These are phyloP conservation scores for Drosophila meridiana DNA, from an alignment of 2,888 invertebrate genomes.

Conservation along the genomic window DNA sequence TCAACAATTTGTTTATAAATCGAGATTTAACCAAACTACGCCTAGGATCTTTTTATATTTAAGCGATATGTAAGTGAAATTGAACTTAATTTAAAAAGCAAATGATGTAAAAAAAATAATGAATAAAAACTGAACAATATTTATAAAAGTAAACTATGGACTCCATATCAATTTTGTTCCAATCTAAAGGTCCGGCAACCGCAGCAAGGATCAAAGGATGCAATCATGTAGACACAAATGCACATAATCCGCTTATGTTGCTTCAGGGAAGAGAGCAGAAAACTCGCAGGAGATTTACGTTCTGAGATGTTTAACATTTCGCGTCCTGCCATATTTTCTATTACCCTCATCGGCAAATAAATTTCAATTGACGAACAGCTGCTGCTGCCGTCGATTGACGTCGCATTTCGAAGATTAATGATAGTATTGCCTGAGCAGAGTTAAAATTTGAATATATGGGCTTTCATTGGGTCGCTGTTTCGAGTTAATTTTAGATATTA, in stretches of 20 bases:
- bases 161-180: not conserved
- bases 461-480: not conserved
- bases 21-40: conserved; percentile 21
- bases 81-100: conserved; percentile 41
- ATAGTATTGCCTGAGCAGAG: conserved; percentile 29
- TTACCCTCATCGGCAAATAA: conserved; percentile 19
- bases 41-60: conserved; percentile 66
- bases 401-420: conserved; percentile 53
- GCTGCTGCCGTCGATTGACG: conserved; percentile 29
- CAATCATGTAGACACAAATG: conserved; percentile 64
- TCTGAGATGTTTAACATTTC: conserved; percentile 22
- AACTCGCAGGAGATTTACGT: conserved; percentile 59
- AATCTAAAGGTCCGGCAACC: conserved; percentile 27
- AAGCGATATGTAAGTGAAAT: conserved; percentile 35
- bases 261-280: conserved; percentile 10
- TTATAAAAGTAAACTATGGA: conserved; percentile 50
- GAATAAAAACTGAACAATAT: conserved; percentile 60
- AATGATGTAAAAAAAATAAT: conserved; percentile 40
- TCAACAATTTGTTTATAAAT: conserved; percentile 42
- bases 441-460: conserved; percentile 15
- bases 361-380: conserved; percentile 37
- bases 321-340: conserved; percentile 3
- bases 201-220: conserved; percentile 52
- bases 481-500: conserved; percentile 49
- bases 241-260: conserved; percentile 70